Percentiles rank a stretch among this genome's conserved stretches.
phyloP scores from a whole-genome alignment of 2,888 invertebrate genomes.

The Drosophila fungiperda region DNA sequence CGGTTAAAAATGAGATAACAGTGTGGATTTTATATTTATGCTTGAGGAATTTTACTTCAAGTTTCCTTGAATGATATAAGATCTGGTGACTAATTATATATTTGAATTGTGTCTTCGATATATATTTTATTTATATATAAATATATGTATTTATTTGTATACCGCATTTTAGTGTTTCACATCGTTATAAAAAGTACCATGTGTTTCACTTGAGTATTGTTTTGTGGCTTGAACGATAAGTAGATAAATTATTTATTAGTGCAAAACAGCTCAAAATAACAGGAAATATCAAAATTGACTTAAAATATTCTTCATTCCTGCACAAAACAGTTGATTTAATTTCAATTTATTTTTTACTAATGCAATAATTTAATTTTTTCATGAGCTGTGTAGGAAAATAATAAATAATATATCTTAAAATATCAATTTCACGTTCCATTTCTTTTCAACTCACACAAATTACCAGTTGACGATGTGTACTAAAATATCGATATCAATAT shows the following conservation, averaged over 20 bases:
- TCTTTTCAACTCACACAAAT: neutral
- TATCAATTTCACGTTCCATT: neutral
- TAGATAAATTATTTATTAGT: neutral
- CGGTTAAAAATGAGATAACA: neutral
- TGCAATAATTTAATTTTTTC: neutral
- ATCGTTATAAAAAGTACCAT: neutral
- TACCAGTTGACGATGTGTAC: neutral
- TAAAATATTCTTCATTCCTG: neutral
- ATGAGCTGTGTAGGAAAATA: too few relatives aligned
- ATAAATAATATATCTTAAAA: neutral
- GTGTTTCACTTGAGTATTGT: neutral
- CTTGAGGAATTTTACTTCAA: neutral
- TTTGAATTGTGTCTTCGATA: neutral
- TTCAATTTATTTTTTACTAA: neutral
- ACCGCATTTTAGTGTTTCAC: neutral
- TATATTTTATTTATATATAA: neutral
- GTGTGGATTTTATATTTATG: neutral
- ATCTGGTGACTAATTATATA: neutral
- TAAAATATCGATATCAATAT: constrained; percentile 17
- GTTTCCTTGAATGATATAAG: neutral
- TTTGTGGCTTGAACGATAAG: neutral
- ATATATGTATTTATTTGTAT: neutral
- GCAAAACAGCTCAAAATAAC: neutral
- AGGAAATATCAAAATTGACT: neutral
- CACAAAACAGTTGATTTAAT: neutral